Evolutionary conservation across 1,140 invertebrate genomes (phyloP), one percentile per base, ranked within the genome.

Genomic region (Cyclargus thomasi): DNA sequence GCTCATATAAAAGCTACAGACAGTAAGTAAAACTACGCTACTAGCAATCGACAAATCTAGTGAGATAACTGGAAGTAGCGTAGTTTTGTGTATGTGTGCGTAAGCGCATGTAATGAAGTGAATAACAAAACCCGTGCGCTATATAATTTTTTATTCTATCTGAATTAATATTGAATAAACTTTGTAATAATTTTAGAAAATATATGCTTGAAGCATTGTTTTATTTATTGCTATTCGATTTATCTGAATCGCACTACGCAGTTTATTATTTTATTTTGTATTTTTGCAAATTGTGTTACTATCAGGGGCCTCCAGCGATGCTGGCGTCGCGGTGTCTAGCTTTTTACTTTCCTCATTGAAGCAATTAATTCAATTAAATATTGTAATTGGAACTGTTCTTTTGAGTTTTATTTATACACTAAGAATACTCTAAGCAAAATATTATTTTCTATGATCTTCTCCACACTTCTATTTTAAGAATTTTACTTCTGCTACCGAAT

Each of bases 281-380:
- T 59, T 59, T 47, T 47, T 47, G 36, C 11, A 47, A 14, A 47
- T 29, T 66, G 35, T 65, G 64, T 62, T 65, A 55, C 75, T 64
- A 67, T 71, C 73, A 75, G 74, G 74, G 73, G 74, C 70, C 68
- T 67, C 10, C 64, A 69, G 75, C 76, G 79, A 80, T 78, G 85
- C 85, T 72, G 83, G 85, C 85, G 85, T 82, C 76, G 79, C 72
- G 65, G 39, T 72, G 70, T 74, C 47, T 69, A 75, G 71, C 70
- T 78, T 78, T 78, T 75, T 80, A 77, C 74, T 75, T 75, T 76
- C 72, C 80, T 80, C 73, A 79, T 77, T 74, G 67, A 67, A 69
- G 70, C 68, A 78, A 74, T 74, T 76, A 74, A 65, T 69, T 78
- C 69, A 80, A 74, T 76, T 76, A 74, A 74, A 73, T 65, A 76